These are phyloP conservation scores for Tiliqua scincoides DNA, from an alignment of 2,113 vertebrate genomes.

Conservation along the genomic window DNA sequence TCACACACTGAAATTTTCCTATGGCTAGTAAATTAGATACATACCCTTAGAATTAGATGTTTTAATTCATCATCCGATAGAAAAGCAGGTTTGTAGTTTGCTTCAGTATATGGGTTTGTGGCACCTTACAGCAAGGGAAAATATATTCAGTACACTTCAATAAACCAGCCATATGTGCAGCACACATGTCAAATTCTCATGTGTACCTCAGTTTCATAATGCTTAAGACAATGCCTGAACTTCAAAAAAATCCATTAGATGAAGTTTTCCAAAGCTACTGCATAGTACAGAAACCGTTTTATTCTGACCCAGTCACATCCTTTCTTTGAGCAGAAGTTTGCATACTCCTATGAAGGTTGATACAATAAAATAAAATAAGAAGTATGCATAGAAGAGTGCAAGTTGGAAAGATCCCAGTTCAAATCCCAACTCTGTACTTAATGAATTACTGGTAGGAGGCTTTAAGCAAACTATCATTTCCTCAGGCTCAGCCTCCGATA, in stretches of 20 bases:
- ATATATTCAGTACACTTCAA: constrained; percentile 8
- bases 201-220: neutral
- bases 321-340: too few species aligned
- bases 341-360: neutral
- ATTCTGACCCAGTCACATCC: neutral
- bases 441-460: neutral
- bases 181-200: neutral
- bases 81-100: constrained; percentile 98
- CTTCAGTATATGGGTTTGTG: constrained; percentile 96
- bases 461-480: neutral
- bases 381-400: neutral
- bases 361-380: neutral
- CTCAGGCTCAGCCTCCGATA: neutral
- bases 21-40: neutral
- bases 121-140: constrained; percentile 81
- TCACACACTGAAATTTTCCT: neutral
- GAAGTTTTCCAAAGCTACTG: neutral
- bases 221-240: neutral
- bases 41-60: constrained; percentile 96
- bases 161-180: neutral
- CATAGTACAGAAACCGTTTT: neutral
- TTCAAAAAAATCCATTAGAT: neutral
- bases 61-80: constrained; percentile 97
- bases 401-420: neutral
- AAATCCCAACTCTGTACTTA: neutral